These are phyloP conservation scores for Halcyon badia DNA, from an alignment of 2,797 vertebrate genomes.

Conservation along the genomic window DNA sequence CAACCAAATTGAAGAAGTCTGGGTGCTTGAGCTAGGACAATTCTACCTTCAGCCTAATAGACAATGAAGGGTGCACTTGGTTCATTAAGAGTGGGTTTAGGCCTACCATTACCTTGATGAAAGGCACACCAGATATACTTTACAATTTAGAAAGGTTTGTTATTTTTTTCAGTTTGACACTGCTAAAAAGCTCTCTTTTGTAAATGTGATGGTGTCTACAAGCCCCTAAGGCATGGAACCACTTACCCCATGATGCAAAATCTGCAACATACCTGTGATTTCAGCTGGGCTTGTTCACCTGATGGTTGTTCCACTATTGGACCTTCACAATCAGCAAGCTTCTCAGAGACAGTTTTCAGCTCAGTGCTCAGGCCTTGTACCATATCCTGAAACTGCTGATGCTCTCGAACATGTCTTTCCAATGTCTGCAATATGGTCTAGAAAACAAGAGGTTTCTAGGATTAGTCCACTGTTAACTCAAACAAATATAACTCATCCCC, in stretches of 20 bases:
- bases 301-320: slow-evolving; percentile 17
- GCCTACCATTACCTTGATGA: neutral
- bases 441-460: slow-evolving; percentile 35
- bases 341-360: slow-evolving; percentile 59
- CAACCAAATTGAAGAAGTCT: neutral
- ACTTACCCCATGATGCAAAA: neutral
- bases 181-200: neutral
- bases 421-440: slow-evolving; percentile 71
- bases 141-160: neutral
- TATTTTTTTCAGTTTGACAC: neutral
- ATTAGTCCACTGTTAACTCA: neutral
- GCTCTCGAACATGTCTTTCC: slow-evolving; percentile 69
- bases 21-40: neutral
- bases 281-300: slow-evolving; percentile 57
- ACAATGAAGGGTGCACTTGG: neutral
- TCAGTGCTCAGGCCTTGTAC: slow-evolving; percentile 48
- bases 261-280: slow-evolving; percentile 71
- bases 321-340: slow-evolving; percentile 43
- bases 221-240: neutral
- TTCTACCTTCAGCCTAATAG: neutral
- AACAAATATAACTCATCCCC: neutral
- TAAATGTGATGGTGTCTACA: neutral
- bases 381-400: slow-evolving; percentile 64
- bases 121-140: neutral
- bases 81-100: neutral